Conservation (phyloP, 2,797 vertebrate genomes). For the Peromyscus melanophrys region DNA sequence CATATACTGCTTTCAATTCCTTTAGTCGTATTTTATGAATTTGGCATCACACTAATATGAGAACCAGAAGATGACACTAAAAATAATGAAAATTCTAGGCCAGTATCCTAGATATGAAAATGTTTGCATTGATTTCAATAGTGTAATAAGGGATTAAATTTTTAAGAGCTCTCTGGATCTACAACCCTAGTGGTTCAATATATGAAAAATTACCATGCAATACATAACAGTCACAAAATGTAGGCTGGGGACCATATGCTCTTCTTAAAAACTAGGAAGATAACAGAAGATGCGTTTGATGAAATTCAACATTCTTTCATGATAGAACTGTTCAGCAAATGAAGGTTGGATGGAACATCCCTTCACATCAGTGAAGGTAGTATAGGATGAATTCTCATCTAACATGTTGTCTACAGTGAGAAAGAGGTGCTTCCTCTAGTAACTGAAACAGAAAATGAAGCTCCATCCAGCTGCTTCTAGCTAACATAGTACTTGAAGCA, state of each 20-base stretch:
- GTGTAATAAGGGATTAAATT: not conserved
- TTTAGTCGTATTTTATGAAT: not conserved
- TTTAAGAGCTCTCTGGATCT: not conserved
- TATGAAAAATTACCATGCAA: not conserved
- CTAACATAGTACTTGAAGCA: not conserved
- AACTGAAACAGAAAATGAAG: not conserved
- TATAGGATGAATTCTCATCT: not conserved
- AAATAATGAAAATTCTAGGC: not conserved
- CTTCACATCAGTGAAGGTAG: not conserved
- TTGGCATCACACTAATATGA: too few species aligned
- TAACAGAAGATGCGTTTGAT: not conserved
- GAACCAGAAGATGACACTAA: not conserved
- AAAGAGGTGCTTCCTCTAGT: not conserved
- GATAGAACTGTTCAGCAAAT: not conserved
- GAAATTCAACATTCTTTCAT: not conserved
- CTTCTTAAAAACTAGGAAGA: not conserved
- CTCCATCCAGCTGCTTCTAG: not conserved
- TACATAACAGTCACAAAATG: not conserved
- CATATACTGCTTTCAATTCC: not conserved
- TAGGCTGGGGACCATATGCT: not conserved
- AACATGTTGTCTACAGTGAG: not conserved
- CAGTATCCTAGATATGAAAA: too few species aligned
- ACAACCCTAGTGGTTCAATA: too few species aligned
- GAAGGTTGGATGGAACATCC: not conserved
- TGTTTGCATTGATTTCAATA: not conserved